phyloP scores from a whole-genome alignment of 1,140 invertebrate species.

The Temnothorax nylanderi region DNA sequence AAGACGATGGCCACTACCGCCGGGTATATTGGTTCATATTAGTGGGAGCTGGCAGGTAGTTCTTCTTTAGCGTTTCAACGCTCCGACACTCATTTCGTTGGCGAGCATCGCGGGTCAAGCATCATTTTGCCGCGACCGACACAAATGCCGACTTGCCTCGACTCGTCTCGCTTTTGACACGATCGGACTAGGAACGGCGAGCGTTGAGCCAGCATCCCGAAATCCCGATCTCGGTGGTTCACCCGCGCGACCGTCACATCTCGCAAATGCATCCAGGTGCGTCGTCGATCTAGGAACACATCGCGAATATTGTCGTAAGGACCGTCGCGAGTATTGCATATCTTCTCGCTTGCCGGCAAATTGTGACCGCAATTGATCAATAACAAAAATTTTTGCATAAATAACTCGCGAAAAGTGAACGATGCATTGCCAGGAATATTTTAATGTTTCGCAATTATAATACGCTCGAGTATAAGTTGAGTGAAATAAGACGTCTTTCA shows the following conservation, averaged over 20 bases:
- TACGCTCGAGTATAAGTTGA: neutral
- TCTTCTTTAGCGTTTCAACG: conserved; percentile 77
- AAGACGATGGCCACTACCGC: conserved; percentile 32
- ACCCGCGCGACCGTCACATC: neutral
- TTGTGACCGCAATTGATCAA: neutral
- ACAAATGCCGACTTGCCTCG: conserved; percentile 44
- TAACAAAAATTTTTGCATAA: neutral
- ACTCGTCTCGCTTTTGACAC: neutral
- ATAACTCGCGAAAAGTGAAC: neutral
- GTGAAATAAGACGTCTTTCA: neutral
- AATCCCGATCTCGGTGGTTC: neutral
- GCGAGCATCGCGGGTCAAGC: conserved; percentile 76
- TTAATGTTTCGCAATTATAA: conserved; percentile 9
- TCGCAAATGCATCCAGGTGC: conserved; percentile 11
- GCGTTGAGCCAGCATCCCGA: neutral
- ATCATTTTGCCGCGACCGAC: conserved; percentile 10
- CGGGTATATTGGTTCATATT: conserved; percentile 54
- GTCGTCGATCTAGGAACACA: neutral
- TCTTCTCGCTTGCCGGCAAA: neutral
- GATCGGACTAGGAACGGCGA: neutral
- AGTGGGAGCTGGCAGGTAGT: conserved; percentile 84
- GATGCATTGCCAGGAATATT: neutral
- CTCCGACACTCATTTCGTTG: conserved; percentile 81
- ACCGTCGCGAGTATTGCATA: too few species aligned
- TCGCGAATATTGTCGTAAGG: neutral